These are phyloP conservation scores for Acanthaster planci DNA, from an alignment of 35 echinoderm and acorn worm species.

Conservation along the genomic window DNA sequence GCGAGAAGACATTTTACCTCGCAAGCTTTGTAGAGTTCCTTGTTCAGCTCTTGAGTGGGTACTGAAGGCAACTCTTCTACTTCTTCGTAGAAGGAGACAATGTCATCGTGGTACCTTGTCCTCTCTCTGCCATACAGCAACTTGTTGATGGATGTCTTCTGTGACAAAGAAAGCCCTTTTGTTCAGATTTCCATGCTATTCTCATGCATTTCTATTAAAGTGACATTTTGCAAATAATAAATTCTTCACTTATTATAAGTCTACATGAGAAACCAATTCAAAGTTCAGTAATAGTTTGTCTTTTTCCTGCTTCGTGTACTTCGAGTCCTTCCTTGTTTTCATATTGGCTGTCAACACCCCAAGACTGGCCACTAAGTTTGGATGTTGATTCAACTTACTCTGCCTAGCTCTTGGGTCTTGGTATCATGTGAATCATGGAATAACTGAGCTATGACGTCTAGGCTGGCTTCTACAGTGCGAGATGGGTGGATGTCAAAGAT, in stretches of 20 bases:
- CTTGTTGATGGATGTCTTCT: slow-evolving; percentile 36
- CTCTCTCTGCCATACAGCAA: slow-evolving; percentile 34
- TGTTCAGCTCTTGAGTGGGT: not conserved
- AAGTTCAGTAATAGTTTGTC: not conserved
- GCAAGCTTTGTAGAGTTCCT: slow-evolving; percentile 7
- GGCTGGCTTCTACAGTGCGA: slow-evolving; percentile 30
- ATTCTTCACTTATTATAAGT: not conserved
- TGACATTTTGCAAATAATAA: too few species aligned
- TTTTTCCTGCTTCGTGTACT: too few species aligned
- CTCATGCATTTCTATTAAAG: not conserved
- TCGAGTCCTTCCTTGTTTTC: too few species aligned
- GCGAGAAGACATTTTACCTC: slow-evolving; percentile 6
- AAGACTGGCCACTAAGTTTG: too few species aligned
- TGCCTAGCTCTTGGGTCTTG: slow-evolving; percentile 9
- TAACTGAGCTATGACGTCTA: slow-evolving; percentile 35
- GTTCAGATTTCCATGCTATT: not conserved
- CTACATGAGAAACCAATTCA: not conserved
- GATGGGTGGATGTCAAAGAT: slow-evolving; percentile 46
- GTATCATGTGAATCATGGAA: slow-evolving; percentile 1
- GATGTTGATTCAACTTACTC: not conserved
- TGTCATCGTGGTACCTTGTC: not conserved
- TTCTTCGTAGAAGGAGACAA: slow-evolving; percentile 20
- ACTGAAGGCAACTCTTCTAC: not conserved
- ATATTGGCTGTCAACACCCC: not conserved
- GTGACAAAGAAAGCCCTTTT: not conserved